Conservation (phyloP, 2,113 vertebrate genomes). For the Ptychochromis oligacanthus region DNA sequence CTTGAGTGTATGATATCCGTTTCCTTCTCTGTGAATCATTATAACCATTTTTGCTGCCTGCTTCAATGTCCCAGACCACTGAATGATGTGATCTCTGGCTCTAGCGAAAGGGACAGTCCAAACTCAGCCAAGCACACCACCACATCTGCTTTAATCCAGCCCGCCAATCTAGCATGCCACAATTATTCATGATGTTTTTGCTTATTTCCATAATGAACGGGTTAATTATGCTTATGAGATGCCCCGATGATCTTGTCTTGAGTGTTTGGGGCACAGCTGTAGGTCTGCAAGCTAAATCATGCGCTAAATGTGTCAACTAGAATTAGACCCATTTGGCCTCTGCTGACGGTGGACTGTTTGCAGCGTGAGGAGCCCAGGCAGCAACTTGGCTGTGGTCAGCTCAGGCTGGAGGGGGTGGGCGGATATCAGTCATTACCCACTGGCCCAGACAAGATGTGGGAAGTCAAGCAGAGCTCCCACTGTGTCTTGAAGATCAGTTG, state of each 20-base stretch:
- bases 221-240: constrained; percentile 78
- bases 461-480: constrained; percentile 67
- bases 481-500: constrained; percentile 58
- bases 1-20: background rate
- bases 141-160: constrained; percentile 72
- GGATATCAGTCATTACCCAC: constrained; percentile 54
- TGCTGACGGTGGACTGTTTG: constrained; percentile 41
- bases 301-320: constrained; percentile 84
- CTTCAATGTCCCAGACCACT: constrained; percentile 45
- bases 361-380: constrained; percentile 67
- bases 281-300: constrained; percentile 84
- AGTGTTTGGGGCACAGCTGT: constrained; percentile 82
- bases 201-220: constrained; percentile 76
- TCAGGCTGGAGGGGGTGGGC: constrained; percentile 23
- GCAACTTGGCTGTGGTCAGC: constrained; percentile 60
- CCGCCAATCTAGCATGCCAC: constrained; percentile 35
- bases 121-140: constrained; percentile 62
- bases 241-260: constrained; percentile 79
- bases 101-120: constrained; percentile 37
- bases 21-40: constrained; percentile 41
- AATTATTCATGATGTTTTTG: constrained; percentile 68
- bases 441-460: constrained; percentile 62
- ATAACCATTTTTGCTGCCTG: constrained; percentile 15
- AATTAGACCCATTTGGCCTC: constrained; percentile 71
- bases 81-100: constrained; percentile 67